Conservation (phyloP, 2,113 vertebrate genomes). For the Pteronura brasiliensis region DNA sequence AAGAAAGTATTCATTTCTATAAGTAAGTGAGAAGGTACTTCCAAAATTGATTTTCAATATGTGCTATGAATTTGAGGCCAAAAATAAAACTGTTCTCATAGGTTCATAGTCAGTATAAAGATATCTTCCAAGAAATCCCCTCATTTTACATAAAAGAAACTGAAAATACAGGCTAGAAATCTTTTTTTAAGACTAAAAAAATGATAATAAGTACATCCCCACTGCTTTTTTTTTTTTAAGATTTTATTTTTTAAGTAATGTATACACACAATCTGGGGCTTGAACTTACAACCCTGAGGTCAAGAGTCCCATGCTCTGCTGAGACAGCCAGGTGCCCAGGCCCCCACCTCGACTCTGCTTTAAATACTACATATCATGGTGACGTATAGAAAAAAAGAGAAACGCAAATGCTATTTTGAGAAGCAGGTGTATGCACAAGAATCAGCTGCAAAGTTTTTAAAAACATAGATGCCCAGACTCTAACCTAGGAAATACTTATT, state of each 20-base stretch:
- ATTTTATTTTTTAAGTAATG: neutral
- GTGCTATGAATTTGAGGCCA: neutral
- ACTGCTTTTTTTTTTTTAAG: neutral
- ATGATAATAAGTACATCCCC: neutral
- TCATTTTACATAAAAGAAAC: neutral
- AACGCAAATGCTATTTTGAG: neutral
- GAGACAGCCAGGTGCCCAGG: neutral
- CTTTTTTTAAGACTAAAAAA: neutral
- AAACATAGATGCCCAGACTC: neutral
- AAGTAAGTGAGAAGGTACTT: neutral
- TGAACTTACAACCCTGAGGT: neutral
- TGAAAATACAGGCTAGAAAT: neutral
- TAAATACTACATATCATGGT: constrained; percentile 6
- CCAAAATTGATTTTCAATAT: neutral
- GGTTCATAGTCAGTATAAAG: neutral
- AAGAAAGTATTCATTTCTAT: neutral
- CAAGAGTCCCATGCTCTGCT: neutral
- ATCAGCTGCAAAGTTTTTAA: neutral
- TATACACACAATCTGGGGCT: neutral
- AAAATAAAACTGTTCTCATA: constrained; percentile 29
- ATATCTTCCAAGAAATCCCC: neutral
- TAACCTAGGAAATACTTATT: neutral
- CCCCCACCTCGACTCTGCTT: neutral
- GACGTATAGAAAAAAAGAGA: neutral
- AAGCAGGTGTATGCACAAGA: neutral